Conservation (phyloP, 2,797 vertebrate genomes). For the Oophaga sylvatica region DNA sequence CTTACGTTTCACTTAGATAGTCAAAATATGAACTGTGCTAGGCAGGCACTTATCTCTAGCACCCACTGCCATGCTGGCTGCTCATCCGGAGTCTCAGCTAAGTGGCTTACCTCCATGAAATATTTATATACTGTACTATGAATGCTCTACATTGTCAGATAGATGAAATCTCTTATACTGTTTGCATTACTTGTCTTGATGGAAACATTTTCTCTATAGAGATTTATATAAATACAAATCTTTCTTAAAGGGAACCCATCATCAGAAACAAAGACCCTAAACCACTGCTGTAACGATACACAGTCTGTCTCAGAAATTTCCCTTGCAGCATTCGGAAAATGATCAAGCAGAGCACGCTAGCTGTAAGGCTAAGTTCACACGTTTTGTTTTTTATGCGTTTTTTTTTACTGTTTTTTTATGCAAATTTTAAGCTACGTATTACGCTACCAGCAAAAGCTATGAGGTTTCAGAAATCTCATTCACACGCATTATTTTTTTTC, state of each 20-base stretch:
- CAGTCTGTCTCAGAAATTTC: too few relatives aligned
- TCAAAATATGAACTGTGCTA: constrained; percentile 14
- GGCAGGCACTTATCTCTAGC: constrained; percentile 11
- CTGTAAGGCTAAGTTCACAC: too few relatives aligned
- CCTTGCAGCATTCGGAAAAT: too few relatives aligned
- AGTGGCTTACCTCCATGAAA: constrained; percentile 15
- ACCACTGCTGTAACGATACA: too few relatives aligned
- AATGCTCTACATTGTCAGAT: not conserved
- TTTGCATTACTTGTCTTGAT: not conserved
- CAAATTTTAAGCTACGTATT: too few relatives aligned
- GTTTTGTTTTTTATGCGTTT: too few relatives aligned
- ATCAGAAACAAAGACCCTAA: too few relatives aligned
- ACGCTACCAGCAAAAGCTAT: too few relatives aligned
- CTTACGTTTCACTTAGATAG: constrained; percentile 25
- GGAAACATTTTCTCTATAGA: not conserved
- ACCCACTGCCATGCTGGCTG: not conserved
- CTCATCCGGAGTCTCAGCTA: not conserved
- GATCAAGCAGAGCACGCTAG: too few relatives aligned
- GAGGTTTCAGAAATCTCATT: too few relatives aligned
- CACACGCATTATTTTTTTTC: too few relatives aligned
- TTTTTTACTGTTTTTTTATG: too few relatives aligned
- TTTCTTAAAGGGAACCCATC: not conserved
- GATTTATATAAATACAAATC: not conserved
- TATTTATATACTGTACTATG: constrained; percentile 19
- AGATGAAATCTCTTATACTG: not conserved